Evolutionary conservation across 2,888 invertebrate genomes (phyloP).

Genomic region (Onchidella celtica): DNA sequence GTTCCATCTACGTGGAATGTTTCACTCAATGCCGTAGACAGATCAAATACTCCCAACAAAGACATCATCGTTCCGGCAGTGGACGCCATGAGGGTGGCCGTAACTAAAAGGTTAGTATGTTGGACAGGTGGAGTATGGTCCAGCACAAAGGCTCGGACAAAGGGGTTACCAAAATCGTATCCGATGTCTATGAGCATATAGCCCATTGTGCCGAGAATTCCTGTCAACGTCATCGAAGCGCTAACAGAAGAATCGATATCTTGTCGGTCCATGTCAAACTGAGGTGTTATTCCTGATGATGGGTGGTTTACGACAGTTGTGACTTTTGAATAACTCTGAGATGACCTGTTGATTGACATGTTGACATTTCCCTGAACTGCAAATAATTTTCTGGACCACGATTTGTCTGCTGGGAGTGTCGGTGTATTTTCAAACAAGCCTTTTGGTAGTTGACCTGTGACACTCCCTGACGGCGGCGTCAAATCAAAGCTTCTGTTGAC

Average conservation of each 20-base stretch:
- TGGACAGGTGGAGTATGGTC: constrained; percentile 21
- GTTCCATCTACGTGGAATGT: constrained; percentile 35
- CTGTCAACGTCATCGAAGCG: neutral
- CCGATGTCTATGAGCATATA: constrained; percentile 34
- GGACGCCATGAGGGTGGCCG: constrained; percentile 4
- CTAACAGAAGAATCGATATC: too few species aligned
- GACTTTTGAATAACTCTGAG: too few species aligned
- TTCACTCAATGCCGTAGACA: neutral
- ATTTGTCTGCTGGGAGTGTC: neutral
- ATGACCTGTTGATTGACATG: neutral
- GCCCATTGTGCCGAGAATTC: constrained; percentile 10
- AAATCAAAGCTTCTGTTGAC: neutral
- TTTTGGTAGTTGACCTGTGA: neutral
- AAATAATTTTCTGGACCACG: too few species aligned
- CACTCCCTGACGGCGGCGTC: neutral
- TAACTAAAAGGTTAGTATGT: constrained; percentile 23
- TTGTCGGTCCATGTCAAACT: neutral
- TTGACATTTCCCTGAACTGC: neutral
- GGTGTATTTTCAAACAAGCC: neutral
- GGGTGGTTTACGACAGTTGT: too few species aligned
- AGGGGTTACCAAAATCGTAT: constrained; percentile 27
- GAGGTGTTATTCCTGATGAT: neutral
- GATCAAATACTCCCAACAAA: constrained; percentile 27
- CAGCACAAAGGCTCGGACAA: constrained; percentile 30
- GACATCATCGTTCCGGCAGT: constrained; percentile 34